Conservation (phyloP, 2,888 invertebrate species). For the Metalampra italica region DNA sequence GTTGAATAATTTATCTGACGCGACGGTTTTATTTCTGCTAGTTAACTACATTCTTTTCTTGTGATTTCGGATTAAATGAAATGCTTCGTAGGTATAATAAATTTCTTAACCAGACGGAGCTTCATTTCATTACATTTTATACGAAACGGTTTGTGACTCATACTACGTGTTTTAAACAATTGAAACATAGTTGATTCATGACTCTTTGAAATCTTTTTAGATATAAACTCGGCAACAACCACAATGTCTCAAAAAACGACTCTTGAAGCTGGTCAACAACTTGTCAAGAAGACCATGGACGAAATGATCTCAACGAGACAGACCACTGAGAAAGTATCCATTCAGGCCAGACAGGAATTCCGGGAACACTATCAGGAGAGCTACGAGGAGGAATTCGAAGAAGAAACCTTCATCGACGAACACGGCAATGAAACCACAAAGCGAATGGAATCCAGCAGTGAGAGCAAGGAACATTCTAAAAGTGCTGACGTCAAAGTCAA, state of each 20-base stretch:
- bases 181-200: background rate
- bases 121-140: too few species aligned
- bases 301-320: conserved; percentile 60
- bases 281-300: conserved; percentile 72
- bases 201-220: conserved; percentile 27
- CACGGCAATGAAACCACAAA: conserved; percentile 68
- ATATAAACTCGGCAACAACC: conserved; percentile 19
- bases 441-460: conserved; percentile 67
- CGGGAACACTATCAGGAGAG: conserved; percentile 67
- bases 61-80: conserved; percentile 14
- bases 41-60: conserved; percentile 7
- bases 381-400: conserved; percentile 73
- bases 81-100: conserved; percentile 1
- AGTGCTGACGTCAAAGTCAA: conserved; percentile 73
- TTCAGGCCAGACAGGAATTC: conserved; percentile 73
- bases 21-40: conserved; percentile 10
- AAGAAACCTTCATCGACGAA: conserved; percentile 68
- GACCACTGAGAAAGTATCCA: conserved; percentile 60
- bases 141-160: background rate
- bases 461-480: conserved; percentile 69
- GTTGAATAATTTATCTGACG: conserved; percentile 33
- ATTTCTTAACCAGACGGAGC: background rate
- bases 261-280: conserved; percentile 66
- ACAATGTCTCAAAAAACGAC: conserved; percentile 63
- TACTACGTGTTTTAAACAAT: background rate